Evolutionary conservation across 2,888 invertebrate genomes (phyloP).

Genomic region (Chaitophorus viminalis): DNA sequence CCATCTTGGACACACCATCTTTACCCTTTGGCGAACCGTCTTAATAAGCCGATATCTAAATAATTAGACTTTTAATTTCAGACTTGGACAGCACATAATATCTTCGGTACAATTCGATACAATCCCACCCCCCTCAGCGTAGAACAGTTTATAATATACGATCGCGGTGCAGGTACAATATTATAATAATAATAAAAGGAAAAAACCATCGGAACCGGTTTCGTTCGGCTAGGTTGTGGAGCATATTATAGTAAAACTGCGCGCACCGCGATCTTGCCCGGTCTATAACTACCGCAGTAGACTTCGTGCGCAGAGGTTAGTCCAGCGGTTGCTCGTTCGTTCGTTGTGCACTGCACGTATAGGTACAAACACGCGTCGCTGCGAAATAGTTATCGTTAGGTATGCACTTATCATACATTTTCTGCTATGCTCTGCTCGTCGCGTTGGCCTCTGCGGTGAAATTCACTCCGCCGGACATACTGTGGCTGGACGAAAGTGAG

Average conservation of each 20-base stretch:
- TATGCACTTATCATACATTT: conserved; percentile 56
- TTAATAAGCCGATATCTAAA: no score
- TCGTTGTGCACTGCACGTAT: neutral
- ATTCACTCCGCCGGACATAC: conserved; percentile 52
- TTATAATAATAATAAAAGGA: no score
- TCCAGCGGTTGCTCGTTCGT: no score
- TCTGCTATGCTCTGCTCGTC: conserved; percentile 47
- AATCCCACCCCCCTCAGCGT: no score
- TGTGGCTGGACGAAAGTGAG: conserved; percentile 59
- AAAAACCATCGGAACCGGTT: neutral
- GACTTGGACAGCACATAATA: no score
- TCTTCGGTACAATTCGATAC: no score
- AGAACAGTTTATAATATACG: no score
- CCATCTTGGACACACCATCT: no score
- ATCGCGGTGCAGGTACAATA: no score
- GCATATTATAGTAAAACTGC: no score
- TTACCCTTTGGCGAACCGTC: no score
- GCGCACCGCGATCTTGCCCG: neutral
- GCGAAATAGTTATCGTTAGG: conserved; percentile 44
- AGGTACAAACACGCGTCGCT: conserved; percentile 9
- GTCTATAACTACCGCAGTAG: neutral
- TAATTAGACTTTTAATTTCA: no score
- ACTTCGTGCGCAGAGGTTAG: neutral
- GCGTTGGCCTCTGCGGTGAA: conserved; percentile 6
- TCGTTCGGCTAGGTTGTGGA: neutral